Base-by-base conservation (phyloP, 2,113 vertebrate genomes). In the Octodon degus region DNA sequence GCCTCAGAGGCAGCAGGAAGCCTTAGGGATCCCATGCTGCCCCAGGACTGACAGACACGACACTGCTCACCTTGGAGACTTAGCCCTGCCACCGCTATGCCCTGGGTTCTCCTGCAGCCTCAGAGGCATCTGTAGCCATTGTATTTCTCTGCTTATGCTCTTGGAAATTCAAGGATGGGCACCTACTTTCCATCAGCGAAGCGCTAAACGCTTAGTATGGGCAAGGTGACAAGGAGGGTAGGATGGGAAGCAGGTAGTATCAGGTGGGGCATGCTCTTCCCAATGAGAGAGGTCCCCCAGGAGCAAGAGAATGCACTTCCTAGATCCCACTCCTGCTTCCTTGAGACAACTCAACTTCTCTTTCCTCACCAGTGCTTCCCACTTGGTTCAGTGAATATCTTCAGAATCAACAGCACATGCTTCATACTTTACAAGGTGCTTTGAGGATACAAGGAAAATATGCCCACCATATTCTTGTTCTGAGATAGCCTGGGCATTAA, bases 1-100 rank as follows among this genome's bases (percentile, higher is more conserved):
- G 90, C 50, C 25, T 89, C 77, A 6, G 40, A 81, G 83, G 53
- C 88, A 77, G 72, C 70, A 87, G 90, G 84, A 92, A 91, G 90
- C 80, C 72, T 8, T 17, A 27, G 50, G 93, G 74, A 10, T 34
- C 12, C 11, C 43, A 60, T 1, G 1, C 84, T 47, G 67, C 74
- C 32, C 25, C 4, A 80, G 67, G 50, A 30, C 63, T 22, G 68
- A 17, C 5, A 1, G n/a, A 43, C 27, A 7, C 32, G 11, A 32
- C 0, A 1, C 43, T 5, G 55, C 32, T 3, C 22, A 12, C 65
- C 24, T 30, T 1, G 80, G 70, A 63, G 88, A 67, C 55, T 0
- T 24, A 1, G 0, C 53, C 43, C 3, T 0, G 2, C 68, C 72
- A 19, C 16, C 0, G 7, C 65, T 37, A 4, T 86, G 3, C 6